Percentiles rank a stretch among this genome's conserved stretches.
phyloP scores from a whole-genome alignment of 2,888 invertebrate species.

The Pseudolycoriella hygida region DNA sequence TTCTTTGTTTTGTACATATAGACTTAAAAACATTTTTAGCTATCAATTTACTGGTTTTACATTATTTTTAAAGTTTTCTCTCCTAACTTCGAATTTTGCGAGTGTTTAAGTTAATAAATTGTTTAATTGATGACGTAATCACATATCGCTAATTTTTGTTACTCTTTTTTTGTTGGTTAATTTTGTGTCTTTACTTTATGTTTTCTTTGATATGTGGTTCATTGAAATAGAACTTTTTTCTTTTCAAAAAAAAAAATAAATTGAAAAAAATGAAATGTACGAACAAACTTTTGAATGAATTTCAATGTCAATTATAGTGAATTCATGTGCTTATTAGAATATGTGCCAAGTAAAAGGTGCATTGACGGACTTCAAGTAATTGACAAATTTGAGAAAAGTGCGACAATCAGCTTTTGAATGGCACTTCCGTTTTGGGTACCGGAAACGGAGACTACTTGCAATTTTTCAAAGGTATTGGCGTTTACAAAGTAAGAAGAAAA shows the following conservation, averaged over 20 bases:
- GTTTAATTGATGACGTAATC: conserved; percentile 1
- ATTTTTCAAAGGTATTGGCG: too few species aligned
- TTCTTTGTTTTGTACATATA: not conserved
- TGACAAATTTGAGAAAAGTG: too few species aligned
- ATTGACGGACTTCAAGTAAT: too few species aligned
- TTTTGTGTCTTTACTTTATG: not conserved
- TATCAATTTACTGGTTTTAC: not conserved
- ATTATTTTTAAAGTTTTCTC: not conserved
- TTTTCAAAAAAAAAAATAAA: not conserved
- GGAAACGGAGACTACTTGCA: too few species aligned
- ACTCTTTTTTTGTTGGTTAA: not conserved
- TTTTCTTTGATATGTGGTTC: not conserved
- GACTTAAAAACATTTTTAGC: not conserved
- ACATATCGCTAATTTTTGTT: not conserved
- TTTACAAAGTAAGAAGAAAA: too few species aligned
- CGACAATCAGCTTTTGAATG: too few species aligned
- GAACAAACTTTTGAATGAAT: not conserved
- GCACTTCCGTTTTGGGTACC: too few species aligned
- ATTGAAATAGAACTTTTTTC: too few species aligned
- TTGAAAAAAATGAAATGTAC: not conserved
- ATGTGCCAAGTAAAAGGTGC: too few species aligned
- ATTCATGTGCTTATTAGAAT: too few species aligned
- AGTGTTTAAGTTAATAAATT: not conserved
- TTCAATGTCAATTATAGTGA: too few species aligned
- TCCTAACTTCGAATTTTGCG: not conserved